Conservation (phyloP, 2,888 invertebrate species). For the Latheticus oryzae region DNA sequence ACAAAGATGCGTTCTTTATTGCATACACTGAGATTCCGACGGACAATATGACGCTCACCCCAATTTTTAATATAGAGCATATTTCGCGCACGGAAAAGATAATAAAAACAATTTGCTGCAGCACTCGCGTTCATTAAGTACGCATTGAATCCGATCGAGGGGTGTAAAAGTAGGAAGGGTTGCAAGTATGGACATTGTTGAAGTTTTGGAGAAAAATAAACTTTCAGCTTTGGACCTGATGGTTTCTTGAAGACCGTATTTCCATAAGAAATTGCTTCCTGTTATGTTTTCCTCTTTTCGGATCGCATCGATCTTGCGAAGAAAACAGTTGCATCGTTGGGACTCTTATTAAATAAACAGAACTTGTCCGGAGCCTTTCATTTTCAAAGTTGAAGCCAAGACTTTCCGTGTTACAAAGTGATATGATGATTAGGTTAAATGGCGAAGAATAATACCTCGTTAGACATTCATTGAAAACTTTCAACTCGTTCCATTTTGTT, state of each 20-base stretch:
- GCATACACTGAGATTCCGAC: constrained; percentile 33
- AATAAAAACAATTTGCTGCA: constrained; percentile 36
- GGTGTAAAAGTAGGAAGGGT: no score
- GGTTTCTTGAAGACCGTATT: no score
- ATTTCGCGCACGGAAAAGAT: constrained; percentile 3
- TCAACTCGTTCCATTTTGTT: constrained; percentile 61
- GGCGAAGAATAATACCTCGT: constrained; percentile 66
- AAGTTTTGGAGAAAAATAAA: background rate
- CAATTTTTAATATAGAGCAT: constrained; percentile 33
- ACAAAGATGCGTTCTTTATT: constrained; percentile 39
- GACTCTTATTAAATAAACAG: constrained; percentile 41
- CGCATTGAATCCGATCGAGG: constrained; percentile 10
- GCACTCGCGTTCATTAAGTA: constrained; percentile 24
- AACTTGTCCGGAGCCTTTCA: constrained; percentile 29
- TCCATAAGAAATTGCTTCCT: no score
- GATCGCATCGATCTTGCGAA: background rate
- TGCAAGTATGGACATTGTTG: no score
- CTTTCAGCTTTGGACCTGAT: background rate
- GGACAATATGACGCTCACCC: constrained; percentile 31
- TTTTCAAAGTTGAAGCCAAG: constrained; percentile 42
- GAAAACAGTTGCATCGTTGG: constrained; percentile 4
- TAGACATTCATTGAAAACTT: constrained; percentile 66
- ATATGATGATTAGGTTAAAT: constrained; percentile 67
- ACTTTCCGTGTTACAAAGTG: constrained; percentile 62
- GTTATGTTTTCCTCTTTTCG: no score